Conservation (phyloP, 1,140 invertebrate genomes). For the Adelges cooleyi region DNA sequence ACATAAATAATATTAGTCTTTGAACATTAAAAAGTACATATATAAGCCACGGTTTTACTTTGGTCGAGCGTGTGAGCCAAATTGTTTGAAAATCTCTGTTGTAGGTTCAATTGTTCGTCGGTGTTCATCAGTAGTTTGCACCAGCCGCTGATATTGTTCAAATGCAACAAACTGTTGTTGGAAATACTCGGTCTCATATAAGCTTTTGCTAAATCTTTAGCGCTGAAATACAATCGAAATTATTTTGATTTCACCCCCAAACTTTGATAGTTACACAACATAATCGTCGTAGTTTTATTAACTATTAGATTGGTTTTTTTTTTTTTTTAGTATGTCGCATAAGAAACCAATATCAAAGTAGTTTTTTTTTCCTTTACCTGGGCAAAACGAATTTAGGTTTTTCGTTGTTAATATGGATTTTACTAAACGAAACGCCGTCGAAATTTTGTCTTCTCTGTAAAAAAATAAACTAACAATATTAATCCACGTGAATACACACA, state of each 20-base stretch:
- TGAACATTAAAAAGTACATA: no score
- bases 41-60: neutral
- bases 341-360: no score
- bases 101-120: constrained; percentile 2
- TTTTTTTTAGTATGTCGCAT: no score
- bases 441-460: no score
- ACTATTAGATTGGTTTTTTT: no score
- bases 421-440: neutral
- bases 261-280: no score
- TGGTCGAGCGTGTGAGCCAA: constrained; percentile 5
- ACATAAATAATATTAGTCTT: no score
- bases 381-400: constrained; percentile 17
- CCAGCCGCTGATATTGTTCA: neutral
- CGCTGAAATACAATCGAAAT: neutral
- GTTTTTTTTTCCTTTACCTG: no score
- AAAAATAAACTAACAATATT: no score
- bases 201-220: constrained; percentile 9
- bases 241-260: no score
- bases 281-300: no score
- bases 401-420: neutral
- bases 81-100: constrained; percentile 18
- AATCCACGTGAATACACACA: no score
- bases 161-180: constrained; percentile 6
- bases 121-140: constrained; percentile 12
- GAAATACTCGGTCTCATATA: neutral